These are phyloP conservation scores for Agelas oroides DNA, from an alignment of 37 sponge, comb jelly and placozoan species.

Conservation along the genomic window DNA sequence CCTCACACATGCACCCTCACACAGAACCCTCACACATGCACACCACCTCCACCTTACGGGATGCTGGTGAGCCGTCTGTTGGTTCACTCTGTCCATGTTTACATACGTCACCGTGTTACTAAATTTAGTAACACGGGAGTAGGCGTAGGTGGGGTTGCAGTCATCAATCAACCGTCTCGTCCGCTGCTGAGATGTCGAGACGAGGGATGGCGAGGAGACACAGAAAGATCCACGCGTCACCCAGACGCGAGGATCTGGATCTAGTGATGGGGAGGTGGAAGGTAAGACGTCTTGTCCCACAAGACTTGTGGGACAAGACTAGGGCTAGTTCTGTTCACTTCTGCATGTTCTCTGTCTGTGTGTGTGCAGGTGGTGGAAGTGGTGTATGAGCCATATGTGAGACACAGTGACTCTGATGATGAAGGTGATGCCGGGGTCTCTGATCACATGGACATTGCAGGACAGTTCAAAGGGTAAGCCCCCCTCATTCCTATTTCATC, in stretches of 20 bases:
- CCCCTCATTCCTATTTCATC: no score
- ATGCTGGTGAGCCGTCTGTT: neutral
- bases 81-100: slow-evolving; percentile 4
- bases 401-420: neutral
- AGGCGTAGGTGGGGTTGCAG: no score
- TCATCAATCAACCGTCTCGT: no score
- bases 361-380: no score
- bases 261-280: slow-evolving; percentile 41
- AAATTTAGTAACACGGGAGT: no score
- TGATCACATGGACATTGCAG: neutral
- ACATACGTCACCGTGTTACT: no score
- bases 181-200: neutral
- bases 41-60: neutral
- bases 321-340: neutral
- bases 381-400: no score
- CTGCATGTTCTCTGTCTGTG: neutral
- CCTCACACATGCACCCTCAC: neutral
- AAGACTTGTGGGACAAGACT: neutral
- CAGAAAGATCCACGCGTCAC: neutral
- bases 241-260: slow-evolving; percentile 41
- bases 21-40: neutral
- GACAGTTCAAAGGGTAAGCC: neutral
- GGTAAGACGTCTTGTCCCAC: neutral
- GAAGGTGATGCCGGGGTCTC: neutral
- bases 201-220: neutral